These are phyloP conservation scores for Yponomeuta evonymella DNA, from an alignment of 2,888 invertebrate species.

Conservation along the genomic window DNA sequence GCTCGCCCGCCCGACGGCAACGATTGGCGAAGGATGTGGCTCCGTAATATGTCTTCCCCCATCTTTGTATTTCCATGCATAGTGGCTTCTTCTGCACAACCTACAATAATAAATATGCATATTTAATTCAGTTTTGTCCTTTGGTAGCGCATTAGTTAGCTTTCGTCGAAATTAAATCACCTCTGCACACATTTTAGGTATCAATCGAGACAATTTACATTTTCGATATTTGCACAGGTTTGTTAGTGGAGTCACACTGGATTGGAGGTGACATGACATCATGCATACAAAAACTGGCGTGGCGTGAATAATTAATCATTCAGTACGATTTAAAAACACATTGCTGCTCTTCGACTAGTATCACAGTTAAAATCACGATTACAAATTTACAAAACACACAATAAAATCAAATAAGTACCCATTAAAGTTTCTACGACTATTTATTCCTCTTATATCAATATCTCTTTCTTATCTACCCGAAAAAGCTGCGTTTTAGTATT, in stretches of 20 bases:
- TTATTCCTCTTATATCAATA: no score
- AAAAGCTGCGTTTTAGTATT: neutral
- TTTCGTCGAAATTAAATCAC: neutral
- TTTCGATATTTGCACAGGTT: neutral
- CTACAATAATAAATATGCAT: neutral
- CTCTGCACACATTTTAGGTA: neutral
- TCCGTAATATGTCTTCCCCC: neutral
- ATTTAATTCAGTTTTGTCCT: neutral
- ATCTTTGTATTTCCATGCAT: neutral
- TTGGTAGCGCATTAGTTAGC: no score
- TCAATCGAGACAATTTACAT: neutral
- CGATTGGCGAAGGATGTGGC: neutral
- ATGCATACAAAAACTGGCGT: neutral
- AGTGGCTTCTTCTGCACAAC: neutral
- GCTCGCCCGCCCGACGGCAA: neutral
- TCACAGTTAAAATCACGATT: no score
- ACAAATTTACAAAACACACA: no score
- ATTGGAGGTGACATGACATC: neutral
- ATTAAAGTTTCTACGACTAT: no score
- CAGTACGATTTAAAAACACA: neutral
- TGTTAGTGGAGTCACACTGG: neutral
- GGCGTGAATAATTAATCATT: neutral
- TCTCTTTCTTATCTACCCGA: neutral
- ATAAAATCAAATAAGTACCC: no score
- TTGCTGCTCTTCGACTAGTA: neutral